Evolutionary conservation across 2,113 vertebrate genomes (phyloP).

Genomic region (Mandrillus leucophaeus): DNA sequence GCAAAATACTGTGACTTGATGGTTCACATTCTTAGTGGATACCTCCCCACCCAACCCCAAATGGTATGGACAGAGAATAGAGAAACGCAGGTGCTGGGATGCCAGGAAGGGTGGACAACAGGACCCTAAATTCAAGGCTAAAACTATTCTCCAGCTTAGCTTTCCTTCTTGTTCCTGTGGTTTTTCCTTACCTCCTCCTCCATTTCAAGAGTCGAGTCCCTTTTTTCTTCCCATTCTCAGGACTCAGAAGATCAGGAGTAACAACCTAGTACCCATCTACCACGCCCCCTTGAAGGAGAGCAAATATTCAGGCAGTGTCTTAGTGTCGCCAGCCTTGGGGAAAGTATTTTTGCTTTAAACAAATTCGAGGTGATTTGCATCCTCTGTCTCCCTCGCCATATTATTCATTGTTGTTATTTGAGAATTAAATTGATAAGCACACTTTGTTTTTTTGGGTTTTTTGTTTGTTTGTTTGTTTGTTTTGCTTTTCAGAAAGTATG

Average conservation of each 20-base stretch:
- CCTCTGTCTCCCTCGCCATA: too few species aligned
- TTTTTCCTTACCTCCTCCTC: not conserved
- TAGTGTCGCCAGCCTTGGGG: not conserved
- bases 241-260: not conserved
- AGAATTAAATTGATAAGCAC: not conserved
- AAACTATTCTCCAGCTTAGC: not conserved
- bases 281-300: rapidly evolving
- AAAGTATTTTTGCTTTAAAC: not conserved
- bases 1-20: not conserved
- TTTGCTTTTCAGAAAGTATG: not conserved
- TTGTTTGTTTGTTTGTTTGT: too few species aligned
- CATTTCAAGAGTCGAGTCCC: not conserved
- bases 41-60: rapidly evolving
- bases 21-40: not conserved
- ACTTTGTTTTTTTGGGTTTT: not conserved
- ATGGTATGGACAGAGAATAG: not conserved
- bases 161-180: not conserved
- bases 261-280: not conserved
- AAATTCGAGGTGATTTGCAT: not conserved
- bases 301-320: rapidly evolving
- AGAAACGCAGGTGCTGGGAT: not conserved
- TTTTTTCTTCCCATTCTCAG: not conserved
- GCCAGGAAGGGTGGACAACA: not conserved
- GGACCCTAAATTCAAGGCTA: not conserved
- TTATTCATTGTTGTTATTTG: not conserved